These are phyloP conservation scores for Chrysemys picta DNA, from an alignment of 2,113 vertebrate species.

Conservation along the genomic window DNA sequence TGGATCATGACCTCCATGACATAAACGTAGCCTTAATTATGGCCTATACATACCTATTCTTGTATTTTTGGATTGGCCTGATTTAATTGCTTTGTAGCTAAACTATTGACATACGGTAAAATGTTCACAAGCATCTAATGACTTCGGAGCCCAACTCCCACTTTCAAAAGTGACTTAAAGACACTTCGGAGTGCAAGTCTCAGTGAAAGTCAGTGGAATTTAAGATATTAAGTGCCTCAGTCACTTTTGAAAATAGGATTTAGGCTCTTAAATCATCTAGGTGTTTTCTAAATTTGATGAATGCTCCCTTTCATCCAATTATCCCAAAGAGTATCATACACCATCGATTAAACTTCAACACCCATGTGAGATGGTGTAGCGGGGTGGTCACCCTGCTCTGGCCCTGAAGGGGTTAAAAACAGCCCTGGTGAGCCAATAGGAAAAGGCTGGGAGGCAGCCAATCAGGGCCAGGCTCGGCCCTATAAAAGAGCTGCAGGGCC, in stretches of 20 bases:
- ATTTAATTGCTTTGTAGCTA: rapidly evolving
- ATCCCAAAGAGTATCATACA: neutral
- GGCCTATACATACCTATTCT: too few relatives aligned
- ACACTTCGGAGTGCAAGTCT: neutral
- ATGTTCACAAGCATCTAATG: rapidly evolving
- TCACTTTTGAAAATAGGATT: neutral
- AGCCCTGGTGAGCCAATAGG: too few relatives aligned
- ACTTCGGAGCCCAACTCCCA: neutral
- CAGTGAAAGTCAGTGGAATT: neutral
- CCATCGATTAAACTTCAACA: neutral
- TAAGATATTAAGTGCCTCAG: neutral
- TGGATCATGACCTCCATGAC: too few relatives aligned
- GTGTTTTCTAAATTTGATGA: neutral
- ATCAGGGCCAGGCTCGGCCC: too few relatives aligned
- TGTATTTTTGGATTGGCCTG: neutral
- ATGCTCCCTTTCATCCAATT: neutral
- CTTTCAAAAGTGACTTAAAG: neutral
- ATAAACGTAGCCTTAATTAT: too few relatives aligned
- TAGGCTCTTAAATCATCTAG: neutral
- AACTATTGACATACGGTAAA: too few relatives aligned
- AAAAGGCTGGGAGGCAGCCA: too few relatives aligned
- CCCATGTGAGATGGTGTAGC: neutral
- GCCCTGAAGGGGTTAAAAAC: too few relatives aligned
- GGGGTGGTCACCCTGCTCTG: too few relatives aligned
- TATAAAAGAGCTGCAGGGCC: too few relatives aligned